phyloP scores from a whole-genome alignment of 2,113 vertebrate genomes.

The Saguinus midas region DNA sequence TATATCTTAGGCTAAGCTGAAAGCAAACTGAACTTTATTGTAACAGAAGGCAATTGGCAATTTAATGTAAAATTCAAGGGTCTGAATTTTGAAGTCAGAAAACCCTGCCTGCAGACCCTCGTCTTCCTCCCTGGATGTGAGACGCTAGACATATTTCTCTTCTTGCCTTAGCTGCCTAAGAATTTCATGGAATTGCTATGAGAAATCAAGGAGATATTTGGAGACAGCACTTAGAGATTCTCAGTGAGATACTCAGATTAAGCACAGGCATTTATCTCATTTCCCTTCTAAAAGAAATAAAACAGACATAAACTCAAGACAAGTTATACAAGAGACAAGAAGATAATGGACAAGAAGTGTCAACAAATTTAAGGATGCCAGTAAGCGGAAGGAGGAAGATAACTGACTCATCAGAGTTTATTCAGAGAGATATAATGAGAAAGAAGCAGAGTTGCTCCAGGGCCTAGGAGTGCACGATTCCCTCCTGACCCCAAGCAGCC shows the following conservation, averaged over 20 bases:
- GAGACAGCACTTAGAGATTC: neutral
- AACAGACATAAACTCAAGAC: neutral
- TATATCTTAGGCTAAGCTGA: neutral
- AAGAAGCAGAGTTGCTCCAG: neutral
- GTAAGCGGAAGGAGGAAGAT: neutral
- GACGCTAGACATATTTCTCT: neutral
- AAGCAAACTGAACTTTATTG: neutral
- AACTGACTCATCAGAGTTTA: neutral
- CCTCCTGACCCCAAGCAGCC: neutral
- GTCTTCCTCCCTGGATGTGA: neutral
- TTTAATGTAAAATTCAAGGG: neutral
- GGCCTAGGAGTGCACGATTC: neutral
- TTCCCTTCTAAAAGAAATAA: neutral
- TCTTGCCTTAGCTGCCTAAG: neutral
- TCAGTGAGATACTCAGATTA: neutral
- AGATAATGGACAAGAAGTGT: too few species aligned
- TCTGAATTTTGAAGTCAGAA: neutral
- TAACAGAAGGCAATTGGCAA: neutral
- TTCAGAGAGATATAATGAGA: neutral
- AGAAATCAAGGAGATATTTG: neutral
- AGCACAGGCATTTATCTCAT: neutral
- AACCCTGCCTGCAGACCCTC: neutral
- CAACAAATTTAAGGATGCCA: neutral
- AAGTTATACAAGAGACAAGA: neutral
- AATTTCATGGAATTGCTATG: neutral